Evolutionary conservation across 2,113 vertebrate species (phyloP), one percentile per base, ranked within the genome.

Genomic region (Ceyx melanurus): DNA sequence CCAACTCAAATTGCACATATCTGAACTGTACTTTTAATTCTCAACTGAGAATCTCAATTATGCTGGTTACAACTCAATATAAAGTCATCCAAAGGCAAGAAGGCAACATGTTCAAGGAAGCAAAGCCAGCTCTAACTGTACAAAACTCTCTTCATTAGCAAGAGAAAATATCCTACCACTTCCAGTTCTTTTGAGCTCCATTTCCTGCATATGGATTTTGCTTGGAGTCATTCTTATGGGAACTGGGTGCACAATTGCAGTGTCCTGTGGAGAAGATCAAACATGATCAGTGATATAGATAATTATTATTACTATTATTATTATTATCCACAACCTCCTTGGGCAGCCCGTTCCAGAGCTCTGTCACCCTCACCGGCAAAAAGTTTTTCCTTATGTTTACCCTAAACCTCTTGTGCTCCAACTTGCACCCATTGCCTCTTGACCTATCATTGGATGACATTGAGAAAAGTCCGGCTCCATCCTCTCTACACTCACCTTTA

Each of bases 181-280:
- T 98, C 98, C 98, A 45, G 98, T 98, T 95, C 99, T 98, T 97
- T 99, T 99, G 86, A 99, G 98, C 91, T 99, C 99, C 99, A 99
- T 99, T 97, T 99, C 99, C 97, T 99, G 99, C 99, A 99, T 99
- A 96, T 99, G 99, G 94, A 99, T 99, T 98, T 99, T 99, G 98
- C 99, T 99, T 91, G 99, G 99, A 29, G 99, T 99, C 99, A 99
- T 99, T 83, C 99, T 98, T 92, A 99, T 99, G 86, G 99, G 98
- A 90, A 99, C 99, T 19, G 99, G 99, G 92, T 99, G 99, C 81
- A 99, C 99, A 89, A 99, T 99, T 92, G 99, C 99, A 21, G 99
- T 99, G 93, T 99, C 99, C 99, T 99, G 96, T 16, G 78, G 88
- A 91, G 31, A 48, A 95, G 79, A 50, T 58, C 5, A 89, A 22